These are phyloP conservation scores for Solen grandis DNA, from an alignment of 1,140 invertebrate genomes.

Conservation along the genomic window DNA sequence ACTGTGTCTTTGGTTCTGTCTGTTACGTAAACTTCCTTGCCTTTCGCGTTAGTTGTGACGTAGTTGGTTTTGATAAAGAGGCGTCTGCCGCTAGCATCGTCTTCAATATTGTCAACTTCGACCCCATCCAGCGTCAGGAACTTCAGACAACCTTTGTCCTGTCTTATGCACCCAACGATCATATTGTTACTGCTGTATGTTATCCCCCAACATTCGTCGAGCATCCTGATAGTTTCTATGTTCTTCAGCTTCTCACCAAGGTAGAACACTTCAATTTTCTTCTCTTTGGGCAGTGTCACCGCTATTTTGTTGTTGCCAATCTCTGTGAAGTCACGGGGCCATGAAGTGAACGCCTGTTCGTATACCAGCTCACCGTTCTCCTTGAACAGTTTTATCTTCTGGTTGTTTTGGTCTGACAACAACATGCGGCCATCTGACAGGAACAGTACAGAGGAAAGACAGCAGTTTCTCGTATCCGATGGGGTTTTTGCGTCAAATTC, in stretches of 20 bases:
- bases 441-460: slow-evolving; percentile 44
- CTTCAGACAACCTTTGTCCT: slow-evolving; percentile 46
- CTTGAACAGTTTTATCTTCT: slow-evolving; percentile 53
- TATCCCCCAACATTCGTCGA: slow-evolving; percentile 55
- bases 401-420: slow-evolving; percentile 50
- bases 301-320: slow-evolving; percentile 47
- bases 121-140: slow-evolving; percentile 43
- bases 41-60: slow-evolving; percentile 34
- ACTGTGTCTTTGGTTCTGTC: slow-evolving; percentile 50
- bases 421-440: slow-evolving; percentile 41
- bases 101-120: slow-evolving; percentile 45
- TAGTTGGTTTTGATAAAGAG: slow-evolving; percentile 56
- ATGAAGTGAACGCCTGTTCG: slow-evolving; percentile 48
- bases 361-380: slow-evolving; percentile 34
- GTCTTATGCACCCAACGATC: slow-evolving; percentile 47
- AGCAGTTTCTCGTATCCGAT: slow-evolving; percentile 49
- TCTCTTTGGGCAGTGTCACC: slow-evolving; percentile 46
- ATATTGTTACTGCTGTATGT: slow-evolving; percentile 35
- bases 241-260: slow-evolving; percentile 49
- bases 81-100: slow-evolving; percentile 39
- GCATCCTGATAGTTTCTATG: slow-evolving; percentile 46
- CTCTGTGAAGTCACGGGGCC: slow-evolving; percentile 53
- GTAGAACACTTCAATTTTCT: slow-evolving; percentile 54
- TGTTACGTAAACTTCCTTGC: slow-evolving; percentile 42
- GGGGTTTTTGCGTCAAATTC: slow-evolving; percentile 53